Evolutionary conservation across 2,888 invertebrate species (phyloP).

Genomic region (Tetranychus truncatus): DNA sequence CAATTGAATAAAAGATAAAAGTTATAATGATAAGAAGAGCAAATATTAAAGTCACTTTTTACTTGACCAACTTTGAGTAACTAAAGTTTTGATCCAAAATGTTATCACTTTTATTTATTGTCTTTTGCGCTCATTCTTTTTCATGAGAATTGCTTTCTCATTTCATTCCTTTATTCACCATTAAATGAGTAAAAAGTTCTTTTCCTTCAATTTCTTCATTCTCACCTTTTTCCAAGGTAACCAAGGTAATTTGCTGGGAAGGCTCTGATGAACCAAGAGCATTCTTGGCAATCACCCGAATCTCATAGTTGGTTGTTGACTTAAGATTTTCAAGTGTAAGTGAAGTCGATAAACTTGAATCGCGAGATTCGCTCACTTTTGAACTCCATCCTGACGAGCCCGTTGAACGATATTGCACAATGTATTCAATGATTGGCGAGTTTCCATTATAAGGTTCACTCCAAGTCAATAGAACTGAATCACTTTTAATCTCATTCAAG

Average conservation of each 20-base stretch:
- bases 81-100: too few species aligned
- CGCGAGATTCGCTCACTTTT: neutral
- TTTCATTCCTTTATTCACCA: neutral
- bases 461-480: conserved; percentile 32
- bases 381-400: neutral
- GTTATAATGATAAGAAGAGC: neutral
- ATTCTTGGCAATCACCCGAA: conserved; percentile 31
- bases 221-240: conserved; percentile 5
- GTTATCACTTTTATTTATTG: too few species aligned
- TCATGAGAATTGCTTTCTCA: neutral
- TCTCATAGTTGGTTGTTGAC: conserved; percentile 32
- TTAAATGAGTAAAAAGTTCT: neutral
- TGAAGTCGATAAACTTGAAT: neutral
- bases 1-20: neutral
- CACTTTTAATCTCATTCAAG: conserved; percentile 30
- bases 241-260: neutral
- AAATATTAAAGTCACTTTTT: too few species aligned
- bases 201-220: neutral
- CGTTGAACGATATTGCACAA: conserved; percentile 8
- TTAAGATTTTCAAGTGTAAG: conserved; percentile 27
- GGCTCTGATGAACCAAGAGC: neutral
- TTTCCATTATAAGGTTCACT: conserved; percentile 34
- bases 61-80: too few species aligned
- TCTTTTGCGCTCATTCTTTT: too few species aligned
- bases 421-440: conserved; percentile 30